Conservation (phyloP, 53 echinoderm and acorn worm species). For the Pentamera pediparva region DNA sequence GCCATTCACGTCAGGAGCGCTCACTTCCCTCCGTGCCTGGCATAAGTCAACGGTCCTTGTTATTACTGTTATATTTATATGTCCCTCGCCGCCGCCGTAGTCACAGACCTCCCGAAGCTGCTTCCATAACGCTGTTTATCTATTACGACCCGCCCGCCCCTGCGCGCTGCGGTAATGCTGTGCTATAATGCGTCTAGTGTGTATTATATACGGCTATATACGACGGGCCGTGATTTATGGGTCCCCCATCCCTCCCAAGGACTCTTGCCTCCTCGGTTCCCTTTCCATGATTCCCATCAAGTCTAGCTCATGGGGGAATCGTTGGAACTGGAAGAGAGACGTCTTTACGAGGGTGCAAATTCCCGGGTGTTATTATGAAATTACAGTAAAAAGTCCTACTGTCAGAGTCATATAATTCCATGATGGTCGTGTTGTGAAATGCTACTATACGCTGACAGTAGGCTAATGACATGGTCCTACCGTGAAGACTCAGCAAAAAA, state of each 20-base stretch:
- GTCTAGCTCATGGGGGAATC: conserved; percentile 16
- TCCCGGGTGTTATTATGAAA: too few relatives aligned
- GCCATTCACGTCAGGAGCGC: conserved; percentile 15
- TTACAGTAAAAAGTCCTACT: too few relatives aligned
- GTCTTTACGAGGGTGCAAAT: too few relatives aligned
- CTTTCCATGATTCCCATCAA: neutral
- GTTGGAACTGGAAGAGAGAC: neutral
- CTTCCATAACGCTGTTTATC: conserved; percentile 16
- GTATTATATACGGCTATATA: neutral
- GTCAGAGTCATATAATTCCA: too few relatives aligned
- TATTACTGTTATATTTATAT: neutral
- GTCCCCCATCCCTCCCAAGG: too few relatives aligned
- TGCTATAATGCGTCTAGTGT: conserved; percentile 1
- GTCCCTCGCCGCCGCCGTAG: neutral
- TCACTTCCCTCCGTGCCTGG: conserved; percentile 34
- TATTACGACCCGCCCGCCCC: too few relatives aligned
- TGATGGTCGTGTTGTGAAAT: too few relatives aligned
- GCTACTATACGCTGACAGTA: too few relatives aligned
- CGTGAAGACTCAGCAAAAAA: too few relatives aligned
- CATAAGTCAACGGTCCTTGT: conserved; percentile 25
- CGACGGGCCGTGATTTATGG: conserved; percentile 15
- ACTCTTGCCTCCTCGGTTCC: too few relatives aligned
- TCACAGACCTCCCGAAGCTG: neutral
- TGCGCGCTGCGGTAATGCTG: neutral
- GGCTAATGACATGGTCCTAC: too few relatives aligned